phyloP scores from a whole-genome alignment of 2,113 vertebrate species.

The Telmatochromis brichardi region DNA sequence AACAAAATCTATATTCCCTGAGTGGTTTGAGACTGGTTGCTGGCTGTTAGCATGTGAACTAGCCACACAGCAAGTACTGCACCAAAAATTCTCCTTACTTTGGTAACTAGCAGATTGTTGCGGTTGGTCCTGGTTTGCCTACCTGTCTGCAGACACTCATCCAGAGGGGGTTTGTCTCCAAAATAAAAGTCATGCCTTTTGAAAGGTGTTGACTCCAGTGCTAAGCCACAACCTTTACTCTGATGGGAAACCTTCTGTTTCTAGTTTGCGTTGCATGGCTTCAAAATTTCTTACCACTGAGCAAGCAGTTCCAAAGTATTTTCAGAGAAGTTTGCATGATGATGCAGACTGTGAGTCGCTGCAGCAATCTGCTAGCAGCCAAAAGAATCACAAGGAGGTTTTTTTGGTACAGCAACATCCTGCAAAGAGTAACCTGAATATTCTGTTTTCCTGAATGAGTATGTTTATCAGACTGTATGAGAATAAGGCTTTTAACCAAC shows the following conservation, averaged over 20 bases:
- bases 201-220: not conserved
- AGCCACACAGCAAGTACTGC: not conserved
- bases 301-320: not conserved
- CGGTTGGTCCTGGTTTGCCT: not conserved
- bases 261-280: not conserved
- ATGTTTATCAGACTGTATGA: not conserved
- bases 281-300: not conserved
- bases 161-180: not conserved
- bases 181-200: not conserved
- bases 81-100: not conserved
- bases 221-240: not conserved
- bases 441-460: not conserved
- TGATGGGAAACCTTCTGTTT: not conserved
- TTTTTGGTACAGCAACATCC: not conserved
- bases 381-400: not conserved
- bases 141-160: not conserved
- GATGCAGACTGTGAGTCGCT: not conserved
- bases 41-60: not conserved
- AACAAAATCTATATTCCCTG: not conserved
- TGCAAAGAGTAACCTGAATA: not conserved
- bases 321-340: not conserved
- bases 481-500: not conserved
- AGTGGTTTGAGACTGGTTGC: not conserved
- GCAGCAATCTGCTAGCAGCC: not conserved
- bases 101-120: not conserved